These are phyloP conservation scores for Agriopis marginaria DNA, from an alignment of 2,888 invertebrate species.

Conservation along the genomic window DNA sequence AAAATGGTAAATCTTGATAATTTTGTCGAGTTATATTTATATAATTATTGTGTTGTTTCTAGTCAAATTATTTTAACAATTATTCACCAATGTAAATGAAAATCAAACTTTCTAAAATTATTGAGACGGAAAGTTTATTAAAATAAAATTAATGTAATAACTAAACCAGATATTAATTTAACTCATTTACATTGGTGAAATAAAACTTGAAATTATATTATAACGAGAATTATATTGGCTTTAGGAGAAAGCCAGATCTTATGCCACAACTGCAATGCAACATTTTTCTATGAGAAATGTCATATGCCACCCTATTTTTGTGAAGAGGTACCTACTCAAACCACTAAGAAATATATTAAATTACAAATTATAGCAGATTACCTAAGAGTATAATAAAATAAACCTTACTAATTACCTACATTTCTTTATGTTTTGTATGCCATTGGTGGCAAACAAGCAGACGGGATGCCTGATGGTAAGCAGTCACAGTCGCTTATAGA, in stretches of 20 bases:
- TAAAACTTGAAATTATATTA: constrained; percentile 63
- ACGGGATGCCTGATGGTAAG: no score
- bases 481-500: no score
- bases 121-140: constrained; percentile 5
- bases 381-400: no score
- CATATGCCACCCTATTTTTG: constrained; percentile 28
- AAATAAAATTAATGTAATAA: constrained; percentile 10
- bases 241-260: constrained; percentile 79
- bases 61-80: constrained; percentile 80
- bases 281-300: constrained; percentile 40
- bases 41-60: constrained; percentile 73
- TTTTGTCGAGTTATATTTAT: constrained; percentile 66
- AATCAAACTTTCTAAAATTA: constrained; percentile 45
- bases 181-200: constrained; percentile 71
- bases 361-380: no score
- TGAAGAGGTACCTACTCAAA: not conserved
- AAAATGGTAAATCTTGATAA: constrained; percentile 59
- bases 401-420: no score
- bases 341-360: not conserved
- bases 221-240: constrained; percentile 83
- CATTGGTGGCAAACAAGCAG: no score
- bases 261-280: constrained; percentile 62
- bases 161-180: constrained; percentile 30
- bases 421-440: no score
- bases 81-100: constrained; percentile 69